Conservation (phyloP, 2,888 invertebrate genomes). For the Monoplex corrugatus region DNA sequence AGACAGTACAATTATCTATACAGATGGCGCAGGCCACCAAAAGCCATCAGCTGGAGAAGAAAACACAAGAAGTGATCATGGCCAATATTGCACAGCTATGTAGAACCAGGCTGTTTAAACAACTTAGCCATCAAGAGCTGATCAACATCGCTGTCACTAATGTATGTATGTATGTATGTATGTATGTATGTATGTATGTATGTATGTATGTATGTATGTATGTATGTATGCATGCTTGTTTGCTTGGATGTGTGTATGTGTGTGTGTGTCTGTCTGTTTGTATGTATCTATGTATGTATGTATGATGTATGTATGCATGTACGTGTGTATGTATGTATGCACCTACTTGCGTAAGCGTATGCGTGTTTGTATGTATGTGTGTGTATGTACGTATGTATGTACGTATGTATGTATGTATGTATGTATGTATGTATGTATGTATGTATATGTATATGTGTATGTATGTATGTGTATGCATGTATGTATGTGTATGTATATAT, state of each 20-base stretch:
- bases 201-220: background rate
- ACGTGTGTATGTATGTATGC: too few species aligned
- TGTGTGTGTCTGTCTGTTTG: too few species aligned
- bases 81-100: slow-evolving; percentile 48
- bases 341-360: background rate
- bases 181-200: background rate
- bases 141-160: slow-evolving; percentile 55
- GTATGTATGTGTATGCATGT: too few species aligned
- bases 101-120: slow-evolving; percentile 50
- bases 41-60: slow-evolving; percentile 40
- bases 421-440: background rate
- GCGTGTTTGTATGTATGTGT: slow-evolving; percentile 14
- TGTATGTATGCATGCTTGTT: background rate
- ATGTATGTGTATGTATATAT: slow-evolving; percentile 6
- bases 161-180: background rate
- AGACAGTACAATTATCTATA: background rate
- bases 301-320: background rate
- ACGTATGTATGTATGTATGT: background rate
- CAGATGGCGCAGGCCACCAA: slow-evolving; percentile 30
- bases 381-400: too few species aligned
- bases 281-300: background rate
- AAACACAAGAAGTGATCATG: slow-evolving; percentile 41
- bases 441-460: too few species aligned
- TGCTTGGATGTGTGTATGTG: too few species aligned
- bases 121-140: slow-evolving; percentile 58